These are phyloP conservation scores for Potamarius usumacintae DNA, from an alignment of 2,113 vertebrate species.

Conservation along the genomic window DNA sequence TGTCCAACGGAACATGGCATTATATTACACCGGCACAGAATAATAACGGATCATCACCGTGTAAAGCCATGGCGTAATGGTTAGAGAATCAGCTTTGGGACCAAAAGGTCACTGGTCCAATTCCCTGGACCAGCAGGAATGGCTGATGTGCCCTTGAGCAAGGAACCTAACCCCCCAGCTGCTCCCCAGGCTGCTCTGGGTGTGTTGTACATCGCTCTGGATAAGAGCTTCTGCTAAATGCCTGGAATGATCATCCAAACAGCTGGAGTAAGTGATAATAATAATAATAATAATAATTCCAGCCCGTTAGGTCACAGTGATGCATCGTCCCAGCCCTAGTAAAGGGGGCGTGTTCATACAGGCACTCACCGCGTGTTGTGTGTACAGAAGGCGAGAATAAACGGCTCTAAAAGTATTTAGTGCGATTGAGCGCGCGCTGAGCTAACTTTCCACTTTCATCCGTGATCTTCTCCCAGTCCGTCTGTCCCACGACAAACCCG, in stretches of 20 bases:
- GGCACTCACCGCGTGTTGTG: slow-evolving; percentile 28
- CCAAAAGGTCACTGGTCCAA: too few species aligned
- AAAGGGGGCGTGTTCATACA: too few species aligned
- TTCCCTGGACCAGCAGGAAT: too few species aligned
- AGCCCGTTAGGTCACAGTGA: neutral
- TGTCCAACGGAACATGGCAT: too few species aligned
- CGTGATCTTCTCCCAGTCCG: slow-evolving; percentile 98
- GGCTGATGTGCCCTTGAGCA: too few species aligned
- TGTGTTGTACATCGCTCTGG: too few species aligned
- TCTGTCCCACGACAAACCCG: slow-evolving; percentile 98
- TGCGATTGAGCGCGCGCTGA: slow-evolving; percentile 96
- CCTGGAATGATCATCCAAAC: neutral
- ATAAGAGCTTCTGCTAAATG: too few species aligned
- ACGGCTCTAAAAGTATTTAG: slow-evolving; percentile 92
- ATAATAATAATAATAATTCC: neutral
- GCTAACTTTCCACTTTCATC: slow-evolving; percentile 96
- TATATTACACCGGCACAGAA: neutral
- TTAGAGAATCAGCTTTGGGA: too few species aligned
- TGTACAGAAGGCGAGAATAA: slow-evolving; percentile 1
- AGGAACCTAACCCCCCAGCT: too few species aligned
- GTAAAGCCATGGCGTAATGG: too few species aligned
- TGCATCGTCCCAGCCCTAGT: neutral
- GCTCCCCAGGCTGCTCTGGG: too few species aligned
- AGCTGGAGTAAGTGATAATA: neutral
- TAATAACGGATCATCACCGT: neutral